Evolutionary conservation across 1,140 invertebrate species (phyloP).

Genomic region (Pogonomyrmex barbatus): DNA sequence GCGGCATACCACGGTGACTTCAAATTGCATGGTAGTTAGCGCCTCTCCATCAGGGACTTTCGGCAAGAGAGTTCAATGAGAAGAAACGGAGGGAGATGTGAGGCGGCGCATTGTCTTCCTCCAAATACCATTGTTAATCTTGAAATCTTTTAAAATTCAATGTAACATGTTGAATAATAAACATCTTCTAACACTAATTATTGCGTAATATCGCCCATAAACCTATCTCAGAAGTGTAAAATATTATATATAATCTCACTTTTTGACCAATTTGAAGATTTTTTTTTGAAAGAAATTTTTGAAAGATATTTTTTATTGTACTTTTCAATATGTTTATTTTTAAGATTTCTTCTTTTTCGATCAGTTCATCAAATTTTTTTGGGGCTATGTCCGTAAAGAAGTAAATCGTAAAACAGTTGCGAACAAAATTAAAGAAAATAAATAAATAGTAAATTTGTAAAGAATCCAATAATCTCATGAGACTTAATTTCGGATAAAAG

Average conservation of each 20-base stretch:
- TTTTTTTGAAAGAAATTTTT: conserved; percentile 21
- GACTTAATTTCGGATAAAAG: background rate
- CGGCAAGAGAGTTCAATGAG: conserved; percentile 52
- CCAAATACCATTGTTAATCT: background rate
- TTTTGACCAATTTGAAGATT: background rate
- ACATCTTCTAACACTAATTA: background rate
- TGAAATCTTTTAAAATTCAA: background rate
- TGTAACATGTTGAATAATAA: background rate
- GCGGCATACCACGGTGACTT: conserved; percentile 75
- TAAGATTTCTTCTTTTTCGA: background rate
- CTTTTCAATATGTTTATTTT: conserved; percentile 3
- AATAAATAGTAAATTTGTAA: background rate
- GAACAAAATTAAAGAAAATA: background rate
- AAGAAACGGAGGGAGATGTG: conserved; percentile 13
- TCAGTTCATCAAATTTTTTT: background rate
- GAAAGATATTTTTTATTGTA: background rate
- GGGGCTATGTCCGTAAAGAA: background rate
- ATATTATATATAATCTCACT: background rate
- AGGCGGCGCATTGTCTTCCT: background rate
- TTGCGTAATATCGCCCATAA: background rate
- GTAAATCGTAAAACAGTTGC: background rate
- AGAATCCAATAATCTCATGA: background rate
- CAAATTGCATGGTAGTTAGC: conserved; percentile 81
- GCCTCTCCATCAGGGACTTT: conserved; percentile 66
- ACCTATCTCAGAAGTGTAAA: background rate